Evolutionary conservation across 2,888 invertebrate genomes (phyloP).

Genomic region (Trissoscelio sp.): DNA sequence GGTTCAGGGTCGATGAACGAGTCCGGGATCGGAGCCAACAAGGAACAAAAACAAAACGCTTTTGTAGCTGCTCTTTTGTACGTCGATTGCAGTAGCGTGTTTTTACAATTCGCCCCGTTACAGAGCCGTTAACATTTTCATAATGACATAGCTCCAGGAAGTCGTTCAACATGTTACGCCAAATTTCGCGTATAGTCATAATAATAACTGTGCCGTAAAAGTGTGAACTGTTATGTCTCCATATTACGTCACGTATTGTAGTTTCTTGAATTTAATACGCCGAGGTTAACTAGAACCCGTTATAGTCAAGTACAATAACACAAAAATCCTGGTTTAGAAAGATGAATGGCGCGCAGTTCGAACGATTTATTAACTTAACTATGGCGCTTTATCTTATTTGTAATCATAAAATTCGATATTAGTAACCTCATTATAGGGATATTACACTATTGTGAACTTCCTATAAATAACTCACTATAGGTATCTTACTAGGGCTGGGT

Average conservation of each 20-base stretch:
- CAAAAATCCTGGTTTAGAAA: not conserved
- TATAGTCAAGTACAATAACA: not conserved
- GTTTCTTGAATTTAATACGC: slow-evolving; percentile 38
- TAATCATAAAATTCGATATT: no score
- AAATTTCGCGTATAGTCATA: slow-evolving; percentile 51
- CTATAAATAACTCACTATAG: no score
- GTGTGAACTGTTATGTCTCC: slow-evolving; percentile 55
- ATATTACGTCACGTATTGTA: slow-evolving; percentile 20
- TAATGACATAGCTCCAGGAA: slow-evolving; percentile 60
- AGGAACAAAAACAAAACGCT: slow-evolving; percentile 35
- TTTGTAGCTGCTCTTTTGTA: slow-evolving; percentile 36
- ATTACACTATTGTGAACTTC: no score
- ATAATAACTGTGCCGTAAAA: slow-evolving; percentile 44
- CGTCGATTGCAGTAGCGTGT: slow-evolving; percentile 48
- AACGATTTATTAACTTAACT: no score
- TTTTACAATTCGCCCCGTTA: slow-evolving; percentile 54
- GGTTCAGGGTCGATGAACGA: slow-evolving; percentile 49
- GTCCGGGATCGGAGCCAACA: slow-evolving; percentile 4
- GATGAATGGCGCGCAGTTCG: not conserved
- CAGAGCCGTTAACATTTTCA: slow-evolving; percentile 54
- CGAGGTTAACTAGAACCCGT: slow-evolving; percentile 35
- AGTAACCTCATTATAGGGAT: no score
- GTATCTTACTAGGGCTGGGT: no score
- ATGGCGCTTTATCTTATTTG: no score
- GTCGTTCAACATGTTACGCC: slow-evolving; percentile 49